Percentiles rank a stretch among this genome's conserved stretches.
phyloP scores from a whole-genome alignment of 2,888 invertebrate species.

The Sinhomidia bicolor region DNA sequence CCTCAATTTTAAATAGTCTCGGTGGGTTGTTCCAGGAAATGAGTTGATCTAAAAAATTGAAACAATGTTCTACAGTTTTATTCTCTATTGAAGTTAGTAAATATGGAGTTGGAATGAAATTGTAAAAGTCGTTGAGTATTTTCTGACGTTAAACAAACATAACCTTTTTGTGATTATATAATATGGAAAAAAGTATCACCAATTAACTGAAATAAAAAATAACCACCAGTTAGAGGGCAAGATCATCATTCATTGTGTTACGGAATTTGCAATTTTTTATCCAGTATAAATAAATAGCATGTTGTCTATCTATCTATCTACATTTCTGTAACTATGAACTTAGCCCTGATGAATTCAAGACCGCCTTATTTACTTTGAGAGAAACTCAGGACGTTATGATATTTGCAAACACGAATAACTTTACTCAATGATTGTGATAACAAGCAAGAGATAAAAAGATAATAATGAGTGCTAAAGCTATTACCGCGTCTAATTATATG shows the following conservation, averaged over 20 bases:
- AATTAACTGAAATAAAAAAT: too few relatives aligned
- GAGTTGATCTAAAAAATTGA: not conserved
- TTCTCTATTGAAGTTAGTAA: not conserved
- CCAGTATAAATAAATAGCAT: too few relatives aligned
- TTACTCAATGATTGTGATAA: not conserved
- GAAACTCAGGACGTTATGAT: not conserved
- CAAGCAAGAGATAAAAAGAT: constrained; percentile 19
- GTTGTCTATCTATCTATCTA: too few relatives aligned
- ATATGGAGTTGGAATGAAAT: not conserved
- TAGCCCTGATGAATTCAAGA: constrained; percentile 13
- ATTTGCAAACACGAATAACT: not conserved
- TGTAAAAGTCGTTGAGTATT: too few relatives aligned
- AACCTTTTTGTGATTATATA: too few relatives aligned
- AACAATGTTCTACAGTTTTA: not conserved
- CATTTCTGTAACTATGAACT: constrained; percentile 19
- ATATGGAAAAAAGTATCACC: too few relatives aligned
- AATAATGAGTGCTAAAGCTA: not conserved
- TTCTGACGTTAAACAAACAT: too few relatives aligned
- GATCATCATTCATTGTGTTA: not conserved
- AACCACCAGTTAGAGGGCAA: not conserved
- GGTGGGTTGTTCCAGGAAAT: constrained; percentile 8
- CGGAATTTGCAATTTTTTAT: too few relatives aligned
- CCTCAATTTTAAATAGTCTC: not conserved
- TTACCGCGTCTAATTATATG: not conserved
- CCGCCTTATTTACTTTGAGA: not conserved